Base-by-base conservation (phyloP, 2,888 invertebrate species). In the Athalia rosae region DNA sequence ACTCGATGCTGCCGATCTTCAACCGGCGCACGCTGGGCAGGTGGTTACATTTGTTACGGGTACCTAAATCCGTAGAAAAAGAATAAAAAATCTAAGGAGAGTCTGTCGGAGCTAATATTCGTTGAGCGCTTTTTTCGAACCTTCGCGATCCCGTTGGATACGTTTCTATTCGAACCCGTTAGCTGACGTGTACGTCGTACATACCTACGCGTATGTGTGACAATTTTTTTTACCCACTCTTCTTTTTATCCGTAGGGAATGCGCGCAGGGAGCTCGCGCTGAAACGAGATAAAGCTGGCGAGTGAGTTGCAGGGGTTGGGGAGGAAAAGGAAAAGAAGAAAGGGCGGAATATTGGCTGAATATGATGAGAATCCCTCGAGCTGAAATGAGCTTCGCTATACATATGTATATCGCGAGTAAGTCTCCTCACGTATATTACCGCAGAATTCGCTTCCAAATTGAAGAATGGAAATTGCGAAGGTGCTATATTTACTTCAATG, bases 401-500 rank as follows among this genome's bases (percentile, higher is more conserved):
- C 48, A 48, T 48, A 48, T 48, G 48, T 48, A 58, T 15, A 64
- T 47, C 13, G 45, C 15, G 47, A 47, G 64, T n/a, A 47, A 64
- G 64, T 47, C 47, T 13, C 47, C 47, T 64, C 64, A n/a, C 59
- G 28, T 15, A 15, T 67, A 67, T 67, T 53, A 53, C 53, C 11
- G 11, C 5, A 41, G 53, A 67, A 67, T 67, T 53, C 67, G 28
- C 50, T 67, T 28, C 41, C n/a, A 53, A 67, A 67, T 67, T 67
- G 66, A 66, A 66, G 66, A 66, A 66, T 66, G 66, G 66, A 66
- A 66, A 66, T 66, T 66, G 4, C 5, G 8, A 8, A 48, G 48
- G 48, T 66, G 66, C 47, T 66, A 9, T 66, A 66, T 66, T 66
- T 64, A 64, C 64, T 48, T 47, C 66, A 66, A 66, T 66, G 48